Evolutionary conservation across 2,797 vertebrate species (phyloP).

Genomic region (Acanthiza pusilla): DNA sequence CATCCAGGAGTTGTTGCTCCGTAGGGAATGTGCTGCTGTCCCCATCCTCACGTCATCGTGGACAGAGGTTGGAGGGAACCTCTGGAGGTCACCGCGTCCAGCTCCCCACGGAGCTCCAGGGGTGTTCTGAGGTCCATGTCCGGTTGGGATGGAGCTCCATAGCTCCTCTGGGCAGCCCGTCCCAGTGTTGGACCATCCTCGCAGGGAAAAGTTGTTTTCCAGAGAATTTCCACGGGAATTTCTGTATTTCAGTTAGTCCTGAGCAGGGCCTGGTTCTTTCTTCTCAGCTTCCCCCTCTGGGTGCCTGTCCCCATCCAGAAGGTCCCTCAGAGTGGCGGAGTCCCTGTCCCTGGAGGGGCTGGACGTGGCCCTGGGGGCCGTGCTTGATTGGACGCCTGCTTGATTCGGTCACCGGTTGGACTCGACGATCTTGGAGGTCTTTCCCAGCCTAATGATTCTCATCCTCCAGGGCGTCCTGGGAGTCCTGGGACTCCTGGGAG

Average conservation of each 20-base stretch:
- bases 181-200: too few species aligned
- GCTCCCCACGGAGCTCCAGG: background rate
- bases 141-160: background rate
- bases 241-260: too few species aligned
- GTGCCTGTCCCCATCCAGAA: accelerated
- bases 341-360: too few species aligned
- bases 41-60: background rate
- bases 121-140: background rate
- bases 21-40: background rate
- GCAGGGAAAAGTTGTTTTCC: background rate
- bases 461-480: too few species aligned
- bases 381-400: too few species aligned
- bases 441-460: background rate
- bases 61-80: background rate
- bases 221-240: background rate
- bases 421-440: background rate
- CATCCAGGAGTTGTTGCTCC: background rate
- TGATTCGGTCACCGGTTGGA: background rate
- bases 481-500: background rate
- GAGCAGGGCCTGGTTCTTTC: background rate
- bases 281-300: background rate
- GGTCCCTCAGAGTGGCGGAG: background rate
- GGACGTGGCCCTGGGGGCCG: too few species aligned
- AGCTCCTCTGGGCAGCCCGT: background rate
- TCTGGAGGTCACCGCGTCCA: background rate